A percentile compares a stretch with the other conserved stretches of the same genome.
Conservation (phyloP, 2,113 vertebrate species). For the Hippocampus abdominalis region DNA sequence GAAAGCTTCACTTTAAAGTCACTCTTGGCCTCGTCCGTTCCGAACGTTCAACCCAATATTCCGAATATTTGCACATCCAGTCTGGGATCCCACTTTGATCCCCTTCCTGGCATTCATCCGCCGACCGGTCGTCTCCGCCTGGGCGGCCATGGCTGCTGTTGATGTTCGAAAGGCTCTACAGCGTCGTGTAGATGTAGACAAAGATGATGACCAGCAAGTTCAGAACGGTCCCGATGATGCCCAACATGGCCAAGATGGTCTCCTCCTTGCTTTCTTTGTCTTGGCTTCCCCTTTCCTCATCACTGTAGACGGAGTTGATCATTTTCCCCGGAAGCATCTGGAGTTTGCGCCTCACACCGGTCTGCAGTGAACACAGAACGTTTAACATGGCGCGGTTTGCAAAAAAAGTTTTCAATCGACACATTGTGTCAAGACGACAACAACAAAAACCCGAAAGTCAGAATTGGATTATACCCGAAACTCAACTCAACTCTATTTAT, state of each 20-base stretch:
- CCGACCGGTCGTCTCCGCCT: slow-evolving; percentile 5
- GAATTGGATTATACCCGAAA: too few species aligned
- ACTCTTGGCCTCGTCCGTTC: slow-evolving; percentile 31
- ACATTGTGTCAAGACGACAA: too few species aligned
- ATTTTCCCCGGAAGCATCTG: slow-evolving; percentile 90
- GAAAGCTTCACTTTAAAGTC: slow-evolving; percentile 20
- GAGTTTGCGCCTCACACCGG: slow-evolving; percentile 80
- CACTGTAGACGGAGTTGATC: slow-evolving; percentile 89
- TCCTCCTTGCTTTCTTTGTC: slow-evolving; percentile 96
- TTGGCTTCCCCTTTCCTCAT: slow-evolving; percentile 90
- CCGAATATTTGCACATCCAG: slow-evolving; percentile 12
- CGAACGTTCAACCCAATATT: slow-evolving; percentile 31
- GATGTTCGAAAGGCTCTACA: slow-evolving; percentile 64
- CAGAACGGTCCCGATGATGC: slow-evolving; percentile 94
- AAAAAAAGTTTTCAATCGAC: background rate
- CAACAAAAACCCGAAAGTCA: too few species aligned
- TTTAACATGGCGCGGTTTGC: background rate
- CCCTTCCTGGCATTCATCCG: slow-evolving; percentile 3
- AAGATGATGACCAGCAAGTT: slow-evolving; percentile 97
- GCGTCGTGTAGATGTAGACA: slow-evolving; percentile 96
- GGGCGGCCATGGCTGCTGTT: slow-evolving; percentile 2
- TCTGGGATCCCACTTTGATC: slow-evolving; percentile 18
- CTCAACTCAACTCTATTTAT: too few species aligned
- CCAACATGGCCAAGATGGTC: slow-evolving; percentile 91
- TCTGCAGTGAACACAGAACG: slow-evolving; percentile 67